Percentiles rank a stretch among this genome's conserved stretches.
These are phyloP conservation scores for Hestina assimilis DNA, from an alignment of 1,140 invertebrate genomes.

Conservation along the genomic window DNA sequence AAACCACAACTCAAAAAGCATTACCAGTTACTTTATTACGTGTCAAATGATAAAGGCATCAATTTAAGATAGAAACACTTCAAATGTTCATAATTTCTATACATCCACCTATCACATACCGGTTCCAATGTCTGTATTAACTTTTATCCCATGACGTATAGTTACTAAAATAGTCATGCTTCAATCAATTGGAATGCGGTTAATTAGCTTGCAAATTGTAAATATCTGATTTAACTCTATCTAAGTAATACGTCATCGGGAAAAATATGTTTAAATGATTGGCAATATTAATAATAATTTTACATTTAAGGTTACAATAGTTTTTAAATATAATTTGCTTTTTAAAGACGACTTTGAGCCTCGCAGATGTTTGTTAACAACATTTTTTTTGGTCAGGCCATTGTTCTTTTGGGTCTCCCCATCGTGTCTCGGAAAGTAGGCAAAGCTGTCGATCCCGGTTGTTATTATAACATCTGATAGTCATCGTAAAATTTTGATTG, in stretches of 20 bases:
- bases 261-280: background rate
- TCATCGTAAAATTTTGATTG: too few species aligned
- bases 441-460: too few species aligned
- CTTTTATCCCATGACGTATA: conserved; percentile 24
- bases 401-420: too few species aligned
- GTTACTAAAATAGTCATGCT: conserved; percentile 29
- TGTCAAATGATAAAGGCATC: conserved; percentile 4
- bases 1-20: too few species aligned
- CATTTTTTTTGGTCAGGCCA: too few species aligned
- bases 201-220: conserved; percentile 39
- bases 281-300: background rate
- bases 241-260: conserved; percentile 12
- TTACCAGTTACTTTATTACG: background rate
- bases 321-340: too few species aligned
- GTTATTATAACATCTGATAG: too few species aligned
- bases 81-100: conserved; percentile 6
- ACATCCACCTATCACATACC: conserved; percentile 16
- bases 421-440: too few species aligned
- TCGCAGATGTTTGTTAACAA: too few species aligned
- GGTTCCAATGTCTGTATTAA: conserved; percentile 15
- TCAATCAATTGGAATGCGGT: conserved; percentile 34
- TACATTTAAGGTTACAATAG: too few species aligned
- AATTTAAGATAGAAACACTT: background rate
- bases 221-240: conserved; percentile 22
- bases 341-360: too few species aligned